Base-by-base conservation (phyloP, 1,140 invertebrate species). In the Argopecten irradians region DNA sequence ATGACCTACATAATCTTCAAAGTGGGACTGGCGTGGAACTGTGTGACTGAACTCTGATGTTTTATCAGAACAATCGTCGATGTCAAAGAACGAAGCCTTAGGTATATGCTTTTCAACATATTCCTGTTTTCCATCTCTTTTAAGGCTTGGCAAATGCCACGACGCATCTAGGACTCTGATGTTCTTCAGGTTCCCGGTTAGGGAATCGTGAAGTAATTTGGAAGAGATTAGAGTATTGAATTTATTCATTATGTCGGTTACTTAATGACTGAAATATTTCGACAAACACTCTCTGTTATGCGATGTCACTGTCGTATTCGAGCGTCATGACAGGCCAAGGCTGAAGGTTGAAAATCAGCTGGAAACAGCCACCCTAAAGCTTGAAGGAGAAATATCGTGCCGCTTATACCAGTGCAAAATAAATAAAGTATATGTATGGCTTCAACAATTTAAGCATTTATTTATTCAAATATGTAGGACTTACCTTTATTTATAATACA, bases 81-180 rank as follows among this genome's bases (percentile, higher is more conserved):
- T 93, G 85, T 95, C 94, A 88, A 95, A 95, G 89, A 93, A 95
- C 55, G 89, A 35, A 0, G 95, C 93, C 13, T 93, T 94, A 9
- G 95, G 94, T 71, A 95, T 95, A 71, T 95, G 95, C 36, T 92
- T 88, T 28, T 91, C 35, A 34, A 71, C 34, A 89, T 91, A 95
- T 87, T 95, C 94, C n/a, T 87, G 55, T 36, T 84, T 87, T 0
- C 90, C 90, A 84, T 92, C 91, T 85, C 93, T 92, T 2, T 91
- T 91, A 28, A 90, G 85, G n/a, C 43, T 88, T 36, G 94, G 94
- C n/a, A 94, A 87, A 82, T 93, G 93, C 92, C 92, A 94, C 0
- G 94, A 92, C 7, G 91, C 91, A 89, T 95, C 94, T 19, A 95
- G 71, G 55, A 95, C 88, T 33, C 92, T 89, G 0, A 94, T 32